Evolutionary conservation across 37 sponge, comb jelly and placozoan species (phyloP), one percentile per base, ranked within the genome.

Genomic region (Petrosia ficiformis): DNA sequence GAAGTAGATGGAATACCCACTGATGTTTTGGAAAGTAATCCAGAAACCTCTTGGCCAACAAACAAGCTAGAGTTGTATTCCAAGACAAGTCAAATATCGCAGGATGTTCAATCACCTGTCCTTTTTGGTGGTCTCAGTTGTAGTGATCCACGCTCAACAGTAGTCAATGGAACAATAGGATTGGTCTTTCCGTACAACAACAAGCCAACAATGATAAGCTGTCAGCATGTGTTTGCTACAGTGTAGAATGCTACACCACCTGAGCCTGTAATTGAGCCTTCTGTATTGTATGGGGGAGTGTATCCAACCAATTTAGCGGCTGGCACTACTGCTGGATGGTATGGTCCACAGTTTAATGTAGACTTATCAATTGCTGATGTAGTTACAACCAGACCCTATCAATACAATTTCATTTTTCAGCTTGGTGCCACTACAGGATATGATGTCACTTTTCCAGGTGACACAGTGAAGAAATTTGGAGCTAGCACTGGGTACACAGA

Each of bases 1-100:
- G 57, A 54, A 54, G 57, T 54, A 16, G 57, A 54, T 16, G 57
- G 57, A 54, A 54, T 54, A 54, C 57, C 57, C 16, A 54, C 57
- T 16, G 57, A 54, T 54, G 57, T 54, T 54, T n/a, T n/a, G n/a
- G n/a, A n/a, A n/a, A n/a, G n/a, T n/a, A n/a, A n/a, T n/a, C n/a
- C n/a, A n/a, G n/a, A n/a, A n/a, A n/a, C n/a, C n/a, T n/a, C n/a
- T n/a, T n/a, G n/a, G n/a, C n/a, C n/a, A n/a, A n/a, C n/a, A n/a
- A n/a, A n/a, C n/a, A n/a, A n/a, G n/a, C n/a, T n/a, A n/a, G n/a
- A n/a, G n/a, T n/a, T n/a, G n/a, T n/a, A n/a, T n/a, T n/a, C n/a
- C n/a, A n/a, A n/a, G n/a, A n/a, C n/a, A n/a, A n/a, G n/a, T n/a
- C n/a, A n/a, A n/a, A n/a, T n/a, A n/a, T n/a, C n/a, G n/a, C n/a